Base-by-base conservation (phyloP, 2,797 vertebrate species). In the Triplophysa bombifrons region DNA sequence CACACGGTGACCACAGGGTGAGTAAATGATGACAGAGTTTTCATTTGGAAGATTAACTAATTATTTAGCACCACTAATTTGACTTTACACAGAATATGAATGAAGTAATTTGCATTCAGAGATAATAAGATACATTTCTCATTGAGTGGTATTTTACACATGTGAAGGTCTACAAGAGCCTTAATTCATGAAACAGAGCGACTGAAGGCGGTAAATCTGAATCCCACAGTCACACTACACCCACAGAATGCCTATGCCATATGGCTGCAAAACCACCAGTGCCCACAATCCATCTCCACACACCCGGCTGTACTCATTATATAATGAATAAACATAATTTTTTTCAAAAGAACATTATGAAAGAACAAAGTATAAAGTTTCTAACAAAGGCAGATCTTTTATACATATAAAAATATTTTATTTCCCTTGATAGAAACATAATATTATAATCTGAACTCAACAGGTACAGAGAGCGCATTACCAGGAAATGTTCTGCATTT, bases 401-500 rank as follows among this genome's bases (percentile, higher is more conserved):
- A n/a, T 70, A 78, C 27, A 19, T 78, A 71, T 16, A 78, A 70
- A 78, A 78, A 78, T 72, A 78, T 44, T 78, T 76, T 64, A 78
- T 63, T 78, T 64, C 12, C 27, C 27, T 64, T 41, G 30, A 53
- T n/a, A 78, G 55, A 78, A 63, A 77, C 53, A 20, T 56, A 27
- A 14, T 30, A 63, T 63, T 8, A 34, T 34, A 63, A 38, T 63
- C 16, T 1, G 3, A 67, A 60, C 38, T 22, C 17, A 30, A 58
- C n/a, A 58, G 64, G 8, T 48, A 50, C n/a, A 53, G 10, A 14
- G 50, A 27, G 27, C 61, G 34, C 30, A 30, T 30, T 17, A 17
- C 14, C 19, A 61, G 14, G 38, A 22, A 30, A 46, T 11, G 44
- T 69, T 34, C 14, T 70, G 27, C 27, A 48, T 46, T 38, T 30